Conservation (phyloP, 2,888 invertebrate genomes). For the Plutella xylostella region DNA sequence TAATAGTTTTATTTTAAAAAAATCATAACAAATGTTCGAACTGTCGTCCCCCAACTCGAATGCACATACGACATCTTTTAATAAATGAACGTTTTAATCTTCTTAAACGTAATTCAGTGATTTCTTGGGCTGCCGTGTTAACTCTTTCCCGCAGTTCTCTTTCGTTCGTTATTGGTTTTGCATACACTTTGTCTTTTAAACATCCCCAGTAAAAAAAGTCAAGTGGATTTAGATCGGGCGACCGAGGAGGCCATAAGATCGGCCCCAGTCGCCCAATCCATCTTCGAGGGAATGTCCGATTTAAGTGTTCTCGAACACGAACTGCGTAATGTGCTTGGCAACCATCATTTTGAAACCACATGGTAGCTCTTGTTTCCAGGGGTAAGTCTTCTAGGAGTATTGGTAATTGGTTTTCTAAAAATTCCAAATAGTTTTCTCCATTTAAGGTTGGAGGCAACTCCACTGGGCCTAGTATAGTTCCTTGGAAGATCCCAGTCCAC, state of each 20-base stretch:
- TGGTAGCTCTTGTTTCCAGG: background rate
- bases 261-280: constrained; percentile 17
- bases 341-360: constrained; percentile 7
- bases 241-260: constrained; percentile 13
- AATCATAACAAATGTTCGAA: background rate
- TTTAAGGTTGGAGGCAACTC: constrained; percentile 11
- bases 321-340: constrained; percentile 13
- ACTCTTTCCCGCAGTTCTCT: background rate
- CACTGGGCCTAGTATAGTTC: constrained; percentile 17
- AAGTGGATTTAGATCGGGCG: constrained; percentile 15
- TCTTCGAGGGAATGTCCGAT: constrained; percentile 5
- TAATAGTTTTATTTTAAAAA: no score
- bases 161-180: background rate
- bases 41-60: background rate
- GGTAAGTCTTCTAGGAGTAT: background rate
- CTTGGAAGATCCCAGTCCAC: constrained; percentile 19
- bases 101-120: background rate
- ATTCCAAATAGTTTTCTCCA: background rate
- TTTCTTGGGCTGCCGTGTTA: background rate
- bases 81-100: background rate
- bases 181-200: constrained; percentile 8
- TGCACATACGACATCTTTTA: background rate
- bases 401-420: constrained; percentile 3
- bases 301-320: background rate
- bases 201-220: constrained; percentile 17